phyloP scores from a whole-genome alignment of 2,113 vertebrate species.

The Felis catus region DNA sequence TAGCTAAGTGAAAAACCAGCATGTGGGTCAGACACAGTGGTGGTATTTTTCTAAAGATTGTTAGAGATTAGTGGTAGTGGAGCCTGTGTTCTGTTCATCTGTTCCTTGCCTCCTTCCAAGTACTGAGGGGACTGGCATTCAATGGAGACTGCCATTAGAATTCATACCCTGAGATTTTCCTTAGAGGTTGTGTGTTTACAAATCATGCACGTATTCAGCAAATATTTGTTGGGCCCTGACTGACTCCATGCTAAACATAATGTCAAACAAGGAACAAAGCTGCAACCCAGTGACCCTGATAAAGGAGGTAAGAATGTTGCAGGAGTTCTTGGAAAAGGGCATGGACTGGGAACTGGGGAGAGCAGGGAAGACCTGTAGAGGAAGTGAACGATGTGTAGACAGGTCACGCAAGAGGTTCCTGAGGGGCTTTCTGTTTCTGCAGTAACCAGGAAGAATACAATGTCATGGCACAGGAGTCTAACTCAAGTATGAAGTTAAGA shows the following conservation, averaged over 20 bases:
- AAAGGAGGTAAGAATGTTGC: neutral
- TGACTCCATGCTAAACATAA: neutral
- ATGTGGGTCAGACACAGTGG: neutral
- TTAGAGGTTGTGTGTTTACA: neutral
- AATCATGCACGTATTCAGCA: neutral
- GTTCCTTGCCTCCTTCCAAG: neutral
- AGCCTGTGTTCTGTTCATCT: neutral
- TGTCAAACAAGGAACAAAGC: neutral
- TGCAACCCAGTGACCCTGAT: neutral
- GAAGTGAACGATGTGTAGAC: neutral
- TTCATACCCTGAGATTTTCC: neutral
- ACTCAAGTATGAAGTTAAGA: neutral
- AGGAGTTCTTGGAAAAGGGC: neutral
- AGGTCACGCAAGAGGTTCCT: neutral
- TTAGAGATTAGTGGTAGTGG: neutral
- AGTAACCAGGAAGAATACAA: neutral
- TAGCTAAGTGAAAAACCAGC: neutral
- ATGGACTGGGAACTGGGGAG: neutral
- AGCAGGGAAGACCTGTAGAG: neutral
- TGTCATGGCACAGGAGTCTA: neutral
- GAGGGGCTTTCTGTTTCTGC: neutral
- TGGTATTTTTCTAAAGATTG: neutral
- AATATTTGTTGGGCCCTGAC: neutral
- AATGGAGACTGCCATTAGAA: neutral
- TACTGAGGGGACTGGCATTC: neutral